A percentile compares a stretch with the other conserved stretches of the same genome.
Evolutionary conservation across 2,888 invertebrate genomes (phyloP).

Genomic region (Andrena flavipes): DNA sequence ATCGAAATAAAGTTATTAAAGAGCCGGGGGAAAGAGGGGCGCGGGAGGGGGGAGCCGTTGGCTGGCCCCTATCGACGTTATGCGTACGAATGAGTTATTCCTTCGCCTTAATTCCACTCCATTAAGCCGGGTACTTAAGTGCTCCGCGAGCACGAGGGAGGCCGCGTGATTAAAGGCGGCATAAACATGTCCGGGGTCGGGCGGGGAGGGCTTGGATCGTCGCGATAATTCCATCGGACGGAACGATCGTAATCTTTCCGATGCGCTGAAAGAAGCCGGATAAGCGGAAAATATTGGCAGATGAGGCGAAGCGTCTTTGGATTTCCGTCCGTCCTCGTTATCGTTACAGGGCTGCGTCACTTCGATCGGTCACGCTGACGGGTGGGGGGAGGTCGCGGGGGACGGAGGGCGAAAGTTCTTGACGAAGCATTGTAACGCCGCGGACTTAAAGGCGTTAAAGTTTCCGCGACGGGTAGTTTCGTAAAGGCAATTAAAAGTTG

Average conservation of each 20-base stretch:
- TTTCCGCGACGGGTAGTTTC: slow-evolving; percentile 43
- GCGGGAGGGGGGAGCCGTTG: background rate
- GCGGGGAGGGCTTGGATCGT: slow-evolving; percentile 7
- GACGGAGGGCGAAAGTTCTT: background rate
- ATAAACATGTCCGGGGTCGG: slow-evolving; percentile 50
- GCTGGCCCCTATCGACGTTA: slow-evolving; percentile 59
- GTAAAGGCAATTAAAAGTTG: slow-evolving; percentile 62
- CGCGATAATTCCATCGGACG: slow-evolving; percentile 48
- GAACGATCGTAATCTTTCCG: slow-evolving; percentile 29
- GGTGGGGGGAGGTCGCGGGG: background rate
- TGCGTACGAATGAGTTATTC: slow-evolving; percentile 74
- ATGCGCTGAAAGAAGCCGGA: slow-evolving; percentile 13
- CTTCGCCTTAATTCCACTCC: slow-evolving; percentile 71
- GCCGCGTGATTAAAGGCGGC: slow-evolving; percentile 63
- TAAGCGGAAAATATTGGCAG: slow-evolving; percentile 41
- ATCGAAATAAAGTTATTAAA: slow-evolving; percentile 74
- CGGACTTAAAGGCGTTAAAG: slow-evolving; percentile 46
- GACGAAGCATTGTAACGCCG: slow-evolving; percentile 28
- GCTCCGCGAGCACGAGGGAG: slow-evolving; percentile 58
- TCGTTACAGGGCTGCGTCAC: background rate
- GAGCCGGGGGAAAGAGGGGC: background rate
- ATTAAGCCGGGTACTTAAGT: slow-evolving; percentile 71
- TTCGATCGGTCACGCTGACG: background rate
- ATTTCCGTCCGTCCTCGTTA: background rate
- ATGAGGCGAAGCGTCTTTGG: background rate